These are phyloP conservation scores for Papilio elwesi DNA, from an alignment of 2,888 invertebrate genomes.

Conservation along the genomic window DNA sequence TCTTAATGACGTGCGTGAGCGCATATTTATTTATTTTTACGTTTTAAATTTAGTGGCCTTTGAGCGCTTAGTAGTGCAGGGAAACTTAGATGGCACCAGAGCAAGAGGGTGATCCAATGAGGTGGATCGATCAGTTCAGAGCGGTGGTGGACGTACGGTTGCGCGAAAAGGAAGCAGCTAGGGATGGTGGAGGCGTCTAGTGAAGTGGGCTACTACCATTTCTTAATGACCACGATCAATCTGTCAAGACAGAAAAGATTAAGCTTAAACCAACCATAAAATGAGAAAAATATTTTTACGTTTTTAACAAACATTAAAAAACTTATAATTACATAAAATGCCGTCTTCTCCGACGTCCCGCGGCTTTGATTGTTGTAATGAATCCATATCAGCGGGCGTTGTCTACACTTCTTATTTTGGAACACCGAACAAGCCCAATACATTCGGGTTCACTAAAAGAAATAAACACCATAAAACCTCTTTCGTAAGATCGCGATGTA, in stretches of 20 bases:
- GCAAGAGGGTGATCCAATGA: too few species aligned
- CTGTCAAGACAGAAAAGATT: not conserved
- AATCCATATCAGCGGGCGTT: constrained; percentile 37
- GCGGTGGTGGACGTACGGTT: too few species aligned
- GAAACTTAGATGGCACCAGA: too few species aligned
- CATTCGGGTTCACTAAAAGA: constrained; percentile 19
- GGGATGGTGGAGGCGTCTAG: too few species aligned
- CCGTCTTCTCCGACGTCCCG: constrained; percentile 11
- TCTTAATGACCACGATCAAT: too few species aligned
- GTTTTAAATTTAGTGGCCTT: too few species aligned
- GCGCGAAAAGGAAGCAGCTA: too few species aligned
- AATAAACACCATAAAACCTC: constrained; percentile 15
- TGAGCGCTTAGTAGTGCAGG: too few species aligned
- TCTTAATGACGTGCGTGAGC: too few species aligned
- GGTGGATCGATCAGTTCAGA: too few species aligned
- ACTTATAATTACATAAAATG: constrained; percentile 24
- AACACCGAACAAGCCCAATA: constrained; percentile 31
- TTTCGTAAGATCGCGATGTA: constrained; percentile 26
- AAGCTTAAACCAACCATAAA: not conserved
- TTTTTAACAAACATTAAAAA: constrained; percentile 10
- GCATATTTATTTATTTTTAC: too few species aligned
- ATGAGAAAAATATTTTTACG: not conserved
- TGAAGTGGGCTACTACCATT: too few species aligned
- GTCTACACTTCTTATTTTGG: constrained; percentile 37
- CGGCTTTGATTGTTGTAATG: constrained; percentile 35